These are phyloP conservation scores for Kryphioiulus occultus DNA, from an alignment of 2,888 invertebrate genomes.

Conservation along the genomic window DNA sequence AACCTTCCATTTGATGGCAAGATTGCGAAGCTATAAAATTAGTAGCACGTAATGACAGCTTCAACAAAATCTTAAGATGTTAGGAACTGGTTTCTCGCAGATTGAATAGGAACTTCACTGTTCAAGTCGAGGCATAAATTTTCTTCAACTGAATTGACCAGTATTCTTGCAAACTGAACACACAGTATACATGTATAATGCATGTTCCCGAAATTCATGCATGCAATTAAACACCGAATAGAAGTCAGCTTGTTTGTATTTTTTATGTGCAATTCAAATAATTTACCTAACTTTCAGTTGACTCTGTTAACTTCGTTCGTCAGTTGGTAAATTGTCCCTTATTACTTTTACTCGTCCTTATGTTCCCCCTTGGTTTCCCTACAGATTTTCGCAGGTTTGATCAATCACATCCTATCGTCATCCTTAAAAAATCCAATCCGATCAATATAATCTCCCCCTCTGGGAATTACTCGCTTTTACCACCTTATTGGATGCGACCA, in stretches of 20 bases:
- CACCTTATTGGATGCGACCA: neutral
- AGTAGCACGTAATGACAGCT: neutral
- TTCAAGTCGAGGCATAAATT: too few species aligned
- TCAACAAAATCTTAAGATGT: neutral
- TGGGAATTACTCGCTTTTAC: neutral
- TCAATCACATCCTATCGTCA: neutral
- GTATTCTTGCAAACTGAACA: too few species aligned
- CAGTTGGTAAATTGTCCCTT: too few species aligned
- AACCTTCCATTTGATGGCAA: neutral
- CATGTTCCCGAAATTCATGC: too few species aligned
- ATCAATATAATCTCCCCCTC: neutral
- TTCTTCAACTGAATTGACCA: too few species aligned
- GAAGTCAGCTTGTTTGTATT: too few species aligned
- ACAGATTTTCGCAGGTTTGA: neutral
- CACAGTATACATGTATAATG: too few species aligned
- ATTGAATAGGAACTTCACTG: neutral
- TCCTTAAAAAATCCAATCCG: neutral
- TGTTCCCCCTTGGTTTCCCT: neutral
- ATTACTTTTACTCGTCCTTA: too few species aligned
- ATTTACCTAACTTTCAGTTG: too few species aligned
- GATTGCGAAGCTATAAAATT: neutral
- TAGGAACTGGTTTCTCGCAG: neutral
- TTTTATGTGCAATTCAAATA: too few species aligned
- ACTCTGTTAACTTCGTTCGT: too few species aligned
- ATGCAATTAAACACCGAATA: neutral